Evolutionary conservation across 1,140 invertebrate genomes (phyloP).

Genomic region (Nixonia krombeini): DNA sequence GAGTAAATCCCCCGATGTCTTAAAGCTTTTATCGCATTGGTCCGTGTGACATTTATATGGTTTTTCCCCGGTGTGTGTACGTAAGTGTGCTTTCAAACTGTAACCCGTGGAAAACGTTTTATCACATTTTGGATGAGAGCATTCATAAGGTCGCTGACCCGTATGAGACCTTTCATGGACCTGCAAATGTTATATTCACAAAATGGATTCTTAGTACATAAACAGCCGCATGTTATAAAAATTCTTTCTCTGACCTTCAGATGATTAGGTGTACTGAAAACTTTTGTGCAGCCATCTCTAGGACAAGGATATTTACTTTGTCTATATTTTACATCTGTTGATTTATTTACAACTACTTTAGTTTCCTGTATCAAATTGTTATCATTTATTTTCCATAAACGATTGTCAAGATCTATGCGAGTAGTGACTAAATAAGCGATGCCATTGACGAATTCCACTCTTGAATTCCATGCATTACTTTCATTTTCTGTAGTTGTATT

Average conservation of each 20-base stretch:
- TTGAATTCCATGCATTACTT: constrained; percentile 44
- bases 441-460: constrained; percentile 58
- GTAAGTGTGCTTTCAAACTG: constrained; percentile 78
- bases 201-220: neutral
- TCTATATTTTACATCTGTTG: constrained; percentile 35
- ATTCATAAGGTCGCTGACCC: constrained; percentile 76
- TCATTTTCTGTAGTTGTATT: constrained; percentile 28
- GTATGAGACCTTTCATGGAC: constrained; percentile 79
- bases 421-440: constrained; percentile 58
- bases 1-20: constrained; percentile 80
- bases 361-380: constrained; percentile 52
- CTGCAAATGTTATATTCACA: constrained; percentile 58
- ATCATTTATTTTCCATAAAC: constrained; percentile 54
- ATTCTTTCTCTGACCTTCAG: constrained; percentile 71
- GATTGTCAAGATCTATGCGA: constrained; percentile 43
- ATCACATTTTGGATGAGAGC: constrained; percentile 74
- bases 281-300: constrained; percentile 71
- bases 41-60: constrained; percentile 76
- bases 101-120: constrained; percentile 81
- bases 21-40: constrained; percentile 76
- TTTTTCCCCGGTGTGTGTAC: constrained; percentile 80
- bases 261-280: constrained; percentile 75
- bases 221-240: constrained; percentile 6
- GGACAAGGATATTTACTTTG: constrained; percentile 63
- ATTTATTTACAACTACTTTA: constrained; percentile 46